These are phyloP conservation scores for Stegodyphus dumicola DNA, from an alignment of 1,140 invertebrate species.

Conservation along the genomic window DNA sequence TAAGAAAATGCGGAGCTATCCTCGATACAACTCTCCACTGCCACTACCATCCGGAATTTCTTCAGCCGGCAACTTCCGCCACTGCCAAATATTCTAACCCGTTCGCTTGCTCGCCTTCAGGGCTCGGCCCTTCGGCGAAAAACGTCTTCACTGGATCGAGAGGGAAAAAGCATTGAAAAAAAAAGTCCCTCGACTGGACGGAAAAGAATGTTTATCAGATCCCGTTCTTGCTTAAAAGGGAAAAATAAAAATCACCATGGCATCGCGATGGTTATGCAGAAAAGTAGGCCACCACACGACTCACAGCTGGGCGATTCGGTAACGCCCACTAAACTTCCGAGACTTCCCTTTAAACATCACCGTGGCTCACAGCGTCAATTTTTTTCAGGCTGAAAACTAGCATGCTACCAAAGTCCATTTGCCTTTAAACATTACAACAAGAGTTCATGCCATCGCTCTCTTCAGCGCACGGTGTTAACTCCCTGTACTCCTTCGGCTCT, in stretches of 20 bases:
- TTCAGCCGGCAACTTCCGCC: neutral
- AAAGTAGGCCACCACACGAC: neutral
- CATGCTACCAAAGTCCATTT: neutral
- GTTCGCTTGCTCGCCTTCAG: neutral
- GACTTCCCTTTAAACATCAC: slow-evolving; percentile 1
- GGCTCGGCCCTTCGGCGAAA: neutral
- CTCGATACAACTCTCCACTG: neutral
- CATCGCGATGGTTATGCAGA: neutral
- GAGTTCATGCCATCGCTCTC: neutral
- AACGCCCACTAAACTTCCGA: neutral
- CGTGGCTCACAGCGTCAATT: neutral
- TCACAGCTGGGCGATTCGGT: neutral
- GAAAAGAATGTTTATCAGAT: slow-evolving; percentile 37
- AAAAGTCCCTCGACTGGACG: slow-evolving; percentile 5
- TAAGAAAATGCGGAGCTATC: too few relatives aligned
- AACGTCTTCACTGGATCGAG: neutral
- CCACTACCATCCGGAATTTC: slow-evolving; percentile 7
- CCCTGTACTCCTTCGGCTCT: neutral
- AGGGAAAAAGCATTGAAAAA: slow-evolving; percentile 14
- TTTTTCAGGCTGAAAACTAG: neutral
- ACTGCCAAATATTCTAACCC: neutral
- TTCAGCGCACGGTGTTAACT: neutral
- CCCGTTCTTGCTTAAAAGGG: neutral
- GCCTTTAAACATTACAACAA: neutral
- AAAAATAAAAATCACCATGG: neutral